These are phyloP conservation scores for Dasyprocta punctata DNA, from an alignment of 2,113 vertebrate species.

Conservation along the genomic window DNA sequence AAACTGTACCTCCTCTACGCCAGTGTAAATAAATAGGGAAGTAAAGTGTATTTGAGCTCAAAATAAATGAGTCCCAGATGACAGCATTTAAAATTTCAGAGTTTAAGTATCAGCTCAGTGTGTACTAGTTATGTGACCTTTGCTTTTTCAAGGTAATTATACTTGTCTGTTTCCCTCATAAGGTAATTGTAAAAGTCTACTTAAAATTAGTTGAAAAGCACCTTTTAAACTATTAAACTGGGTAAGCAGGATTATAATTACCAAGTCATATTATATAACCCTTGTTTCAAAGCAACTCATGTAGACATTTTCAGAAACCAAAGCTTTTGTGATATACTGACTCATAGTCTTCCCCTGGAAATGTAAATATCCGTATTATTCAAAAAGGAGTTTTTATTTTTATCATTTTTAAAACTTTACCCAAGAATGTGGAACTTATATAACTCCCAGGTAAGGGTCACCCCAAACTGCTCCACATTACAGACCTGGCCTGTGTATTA, in stretches of 20 bases:
- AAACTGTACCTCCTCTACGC: not conserved
- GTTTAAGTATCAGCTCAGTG: not conserved
- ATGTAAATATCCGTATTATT: conserved; percentile 6
- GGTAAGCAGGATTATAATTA: conserved; percentile 16
- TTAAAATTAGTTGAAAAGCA: conserved; percentile 39
- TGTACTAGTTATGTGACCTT: not conserved
- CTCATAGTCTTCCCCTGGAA: not conserved
- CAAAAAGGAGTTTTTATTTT: not conserved
- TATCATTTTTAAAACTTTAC: not conserved
- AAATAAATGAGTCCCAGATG: not conserved
- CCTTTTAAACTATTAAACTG: conserved; percentile 24
- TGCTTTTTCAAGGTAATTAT: conserved; percentile 47
- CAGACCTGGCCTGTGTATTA: not conserved
- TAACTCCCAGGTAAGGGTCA: not conserved
- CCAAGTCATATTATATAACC: not conserved
- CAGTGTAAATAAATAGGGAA: conserved; percentile 6
- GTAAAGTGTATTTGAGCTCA: conserved; percentile 19
- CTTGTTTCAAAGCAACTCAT: not conserved
- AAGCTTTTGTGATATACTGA: not conserved
- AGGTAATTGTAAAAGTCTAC: conserved; percentile 36
- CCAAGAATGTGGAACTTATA: not conserved
- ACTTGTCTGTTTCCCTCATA: not conserved
- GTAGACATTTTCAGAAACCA: conserved; percentile 18
- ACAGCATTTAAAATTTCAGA: not conserved
- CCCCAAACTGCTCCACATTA: not conserved